A percentile compares a stretch with the other conserved stretches of the same genome.
Conservation (phyloP, 2,888 invertebrate genomes). For the Erebia aethiops region DNA sequence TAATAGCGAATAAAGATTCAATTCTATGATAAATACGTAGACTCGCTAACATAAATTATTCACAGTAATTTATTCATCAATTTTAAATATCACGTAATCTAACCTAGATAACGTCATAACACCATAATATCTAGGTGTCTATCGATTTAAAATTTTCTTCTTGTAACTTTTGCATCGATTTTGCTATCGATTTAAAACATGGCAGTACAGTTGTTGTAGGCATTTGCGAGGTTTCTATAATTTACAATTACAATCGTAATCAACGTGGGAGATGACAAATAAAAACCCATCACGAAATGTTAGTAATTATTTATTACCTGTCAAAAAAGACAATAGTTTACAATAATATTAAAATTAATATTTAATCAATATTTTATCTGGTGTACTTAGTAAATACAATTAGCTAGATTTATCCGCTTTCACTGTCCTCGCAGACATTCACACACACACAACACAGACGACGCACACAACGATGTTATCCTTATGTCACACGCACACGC, state of each 20-base stretch:
- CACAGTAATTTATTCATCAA: conserved; percentile 12
- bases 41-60: background rate
- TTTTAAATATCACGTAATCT: conserved; percentile 10
- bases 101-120: background rate
- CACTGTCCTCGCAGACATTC: conserved; percentile 68
- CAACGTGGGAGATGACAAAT: conserved; percentile 6
- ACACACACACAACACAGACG: conserved; percentile 53
- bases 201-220: no score
- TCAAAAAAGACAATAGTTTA: conserved; percentile 81
- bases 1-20: background rate
- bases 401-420: conserved; percentile 75
- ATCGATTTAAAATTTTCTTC: background rate
- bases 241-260: background rate
- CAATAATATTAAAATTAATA: conserved; percentile 54
- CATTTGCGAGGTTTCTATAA: no score
- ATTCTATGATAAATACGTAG: background rate
- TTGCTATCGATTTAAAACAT: no score
- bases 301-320: conserved; percentile 81
- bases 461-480: conserved; percentile 28
- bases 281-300: conserved; percentile 48
- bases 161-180: background rate
- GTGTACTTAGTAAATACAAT: conserved; percentile 83
- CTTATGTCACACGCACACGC: conserved; percentile 38
- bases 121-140: background rate
- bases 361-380: conserved; percentile 47